These are phyloP conservation scores for Archips xylosteana DNA, from an alignment of 2,888 invertebrate genomes.

Conservation along the genomic window DNA sequence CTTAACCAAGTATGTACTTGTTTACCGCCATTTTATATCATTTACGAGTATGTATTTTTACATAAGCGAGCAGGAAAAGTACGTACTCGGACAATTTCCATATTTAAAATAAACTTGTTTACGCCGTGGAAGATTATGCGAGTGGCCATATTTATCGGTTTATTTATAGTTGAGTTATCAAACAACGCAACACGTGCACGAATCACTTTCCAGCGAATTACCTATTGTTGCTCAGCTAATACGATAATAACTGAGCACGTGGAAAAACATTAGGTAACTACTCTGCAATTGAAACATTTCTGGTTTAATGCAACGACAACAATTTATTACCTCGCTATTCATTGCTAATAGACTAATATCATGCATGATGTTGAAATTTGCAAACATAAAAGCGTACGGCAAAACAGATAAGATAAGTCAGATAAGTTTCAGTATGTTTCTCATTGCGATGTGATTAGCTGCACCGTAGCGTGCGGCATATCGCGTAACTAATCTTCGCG, in stretches of 20 bases:
- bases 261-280: slow-evolving; percentile 22
- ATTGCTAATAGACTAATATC: not conserved
- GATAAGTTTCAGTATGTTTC: not conserved
- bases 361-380: slow-evolving; percentile 1
- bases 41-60: not conserved
- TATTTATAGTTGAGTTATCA: not conserved
- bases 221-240: slow-evolving; percentile 28
- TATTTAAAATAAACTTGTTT: slow-evolving; percentile 9
- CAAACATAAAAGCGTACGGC: not conserved
- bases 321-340: not conserved
- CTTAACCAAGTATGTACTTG: not conserved
- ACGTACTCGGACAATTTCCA: not conserved
- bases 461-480: not conserved
- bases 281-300: slow-evolving; percentile 1
- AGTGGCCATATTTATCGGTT: not conserved
- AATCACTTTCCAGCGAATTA: not conserved
- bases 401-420: slow-evolving; percentile 9
- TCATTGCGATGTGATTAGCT: not conserved
- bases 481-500: not conserved
- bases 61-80: slow-evolving; percentile 1
- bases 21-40: not conserved
- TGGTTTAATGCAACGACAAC: not conserved
- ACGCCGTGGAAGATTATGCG: not conserved
- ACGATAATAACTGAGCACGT: slow-evolving; percentile 24
- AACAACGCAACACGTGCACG: not conserved